Base-by-base conservation (phyloP, 1,140 invertebrate genomes). In the Drosophila virilis region DNA sequence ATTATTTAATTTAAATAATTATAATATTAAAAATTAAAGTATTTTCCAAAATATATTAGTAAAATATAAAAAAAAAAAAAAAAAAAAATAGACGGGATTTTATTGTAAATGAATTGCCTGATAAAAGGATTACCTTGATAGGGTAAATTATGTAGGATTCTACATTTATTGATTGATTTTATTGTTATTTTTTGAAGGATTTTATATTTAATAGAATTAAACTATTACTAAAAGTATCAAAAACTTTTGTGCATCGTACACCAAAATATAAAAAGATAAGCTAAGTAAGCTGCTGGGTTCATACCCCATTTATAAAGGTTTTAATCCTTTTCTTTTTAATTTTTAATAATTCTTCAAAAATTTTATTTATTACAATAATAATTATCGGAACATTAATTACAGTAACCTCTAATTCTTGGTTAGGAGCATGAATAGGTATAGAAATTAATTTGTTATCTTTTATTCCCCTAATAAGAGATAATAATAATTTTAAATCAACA, bases 241-340 rank as follows among this genome's bases (percentile, higher is more conserved):
- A 93, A 93, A 93, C 88, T 92, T 92, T 88, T 92, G 22, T 22
- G 22, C 22, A 22, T 22, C 22, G 22, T 22, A 22, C 22, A 22
- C 22, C 22, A 22, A 22, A 22, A 22, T 22, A 22, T 92, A 92
- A 92, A 92, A 92, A 93, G 80, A 92, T 93, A 93, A 93, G 84
- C 92, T 92, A 93, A 92, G 75, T 69, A 93, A 93, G 90, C 92
- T 93, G 91, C 55, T 93, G 84, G 92, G 92, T 84, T 93, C 93
- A 93, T 93, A 93, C 91, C 91, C 86, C 90, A 92, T 72, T 84
- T 85, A 93, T 93, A 92, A 92, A 93, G 88, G 83, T 91, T 78
- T 35, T 78, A 92, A 74, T 85, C 85, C 81, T 92, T 93, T 92
- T 91, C 80, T 93, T 93, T 93, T 92, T 92, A 93, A 92, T 93